These are phyloP conservation scores for Harpagifer antarcticus DNA, from an alignment of 2,797 vertebrate species.

Conservation along the genomic window DNA sequence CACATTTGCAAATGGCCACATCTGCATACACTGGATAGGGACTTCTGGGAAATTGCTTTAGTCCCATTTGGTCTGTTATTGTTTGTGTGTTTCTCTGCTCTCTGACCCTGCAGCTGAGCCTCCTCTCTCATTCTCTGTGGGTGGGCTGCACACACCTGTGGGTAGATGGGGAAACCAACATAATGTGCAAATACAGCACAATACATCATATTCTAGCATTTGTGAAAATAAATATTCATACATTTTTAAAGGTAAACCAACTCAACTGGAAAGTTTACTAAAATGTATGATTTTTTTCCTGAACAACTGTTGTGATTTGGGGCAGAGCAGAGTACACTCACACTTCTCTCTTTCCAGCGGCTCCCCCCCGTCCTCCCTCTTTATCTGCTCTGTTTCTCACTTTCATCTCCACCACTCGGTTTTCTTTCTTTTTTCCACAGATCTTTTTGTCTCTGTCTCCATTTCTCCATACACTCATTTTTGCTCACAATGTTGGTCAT, in stretches of 20 bases:
- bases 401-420: conserved; percentile 10
- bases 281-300: background rate
- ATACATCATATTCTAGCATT: conserved; percentile 29
- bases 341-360: background rate
- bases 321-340: background rate
- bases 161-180: conserved; percentile 37
- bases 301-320: background rate
- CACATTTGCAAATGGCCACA: conserved; percentile 43
- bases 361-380: background rate
- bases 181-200: conserved; percentile 42
- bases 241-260: conserved; percentile 13
- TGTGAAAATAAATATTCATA: conserved; percentile 35
- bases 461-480: conserved; percentile 2
- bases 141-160: conserved; percentile 62
- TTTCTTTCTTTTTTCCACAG: conserved; percentile 7
- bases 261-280: background rate
- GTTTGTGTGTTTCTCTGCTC: conserved; percentile 53
- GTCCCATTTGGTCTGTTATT: conserved; percentile 61
- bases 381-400: background rate
- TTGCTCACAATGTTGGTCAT: conserved; percentile 3
- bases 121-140: conserved; percentile 51
- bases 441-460: background rate
- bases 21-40: conserved; percentile 50
- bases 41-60: conserved; percentile 52
- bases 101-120: conserved; percentile 75